A percentile compares a stretch with the other conserved stretches of the same genome.
Conservation (phyloP, 2,888 invertebrate genomes). For the Xestoiulus laeticollis region DNA sequence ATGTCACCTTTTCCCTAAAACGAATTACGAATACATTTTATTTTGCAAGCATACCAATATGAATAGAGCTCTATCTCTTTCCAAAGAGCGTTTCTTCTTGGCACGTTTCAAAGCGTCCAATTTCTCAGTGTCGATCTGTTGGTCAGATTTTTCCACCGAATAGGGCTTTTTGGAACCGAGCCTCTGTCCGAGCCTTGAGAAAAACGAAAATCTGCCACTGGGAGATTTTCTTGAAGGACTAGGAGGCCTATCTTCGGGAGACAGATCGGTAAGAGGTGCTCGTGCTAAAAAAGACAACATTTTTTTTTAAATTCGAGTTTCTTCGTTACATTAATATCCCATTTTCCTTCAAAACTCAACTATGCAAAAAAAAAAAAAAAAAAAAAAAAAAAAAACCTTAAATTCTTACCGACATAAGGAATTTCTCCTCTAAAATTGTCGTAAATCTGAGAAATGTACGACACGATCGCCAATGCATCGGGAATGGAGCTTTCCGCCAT, state of each 20-base stretch:
- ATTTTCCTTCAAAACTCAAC: too few species aligned
- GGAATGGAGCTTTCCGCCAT: constrained; percentile 76
- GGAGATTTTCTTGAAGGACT: constrained; percentile 51
- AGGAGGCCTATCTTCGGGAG: constrained; percentile 54
- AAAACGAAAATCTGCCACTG: constrained; percentile 44
- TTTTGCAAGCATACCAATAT: constrained; percentile 53
- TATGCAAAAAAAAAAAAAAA: too few species aligned
- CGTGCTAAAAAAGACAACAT: constrained; percentile 50
- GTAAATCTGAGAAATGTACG: constrained; percentile 88
- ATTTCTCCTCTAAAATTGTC: constrained; percentile 91
- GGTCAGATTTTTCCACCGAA: constrained; percentile 45
- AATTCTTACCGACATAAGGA: constrained; percentile 71
- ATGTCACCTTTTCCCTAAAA: neutral
- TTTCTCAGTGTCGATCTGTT: constrained; percentile 36
- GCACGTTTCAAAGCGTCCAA: constrained; percentile 42
- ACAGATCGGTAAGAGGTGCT: constrained; percentile 49
- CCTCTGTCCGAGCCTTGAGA: constrained; percentile 53
- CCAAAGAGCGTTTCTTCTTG: constrained; percentile 55
- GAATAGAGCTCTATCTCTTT: constrained; percentile 55
- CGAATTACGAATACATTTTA: neutral
- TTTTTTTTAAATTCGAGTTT: too few species aligned
- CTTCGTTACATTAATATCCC: neutral
- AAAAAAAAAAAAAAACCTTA: neutral
- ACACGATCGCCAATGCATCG: constrained; percentile 78
- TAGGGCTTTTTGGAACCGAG: constrained; percentile 50